Conservation (phyloP, 2,797 vertebrate species). For the Amblyopsis hoosieri region DNA sequence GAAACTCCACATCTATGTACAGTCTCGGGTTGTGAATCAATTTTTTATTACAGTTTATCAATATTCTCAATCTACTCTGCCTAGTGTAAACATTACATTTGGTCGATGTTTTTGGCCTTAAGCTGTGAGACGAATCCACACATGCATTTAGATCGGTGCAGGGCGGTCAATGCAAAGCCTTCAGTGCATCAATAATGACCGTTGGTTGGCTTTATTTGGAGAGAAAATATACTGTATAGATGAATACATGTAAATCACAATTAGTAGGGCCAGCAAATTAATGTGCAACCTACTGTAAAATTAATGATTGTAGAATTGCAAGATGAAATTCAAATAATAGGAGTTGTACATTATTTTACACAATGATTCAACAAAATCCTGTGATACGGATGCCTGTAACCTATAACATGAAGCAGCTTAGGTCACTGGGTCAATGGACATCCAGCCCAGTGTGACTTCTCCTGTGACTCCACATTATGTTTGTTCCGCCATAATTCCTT, state of each 20-base stretch:
- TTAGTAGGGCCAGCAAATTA: constrained; percentile 9
- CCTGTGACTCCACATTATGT: constrained; percentile 64
- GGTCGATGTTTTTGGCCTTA: constrained; percentile 65
- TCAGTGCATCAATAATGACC: constrained; percentile 42
- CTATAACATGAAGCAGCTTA: constrained; percentile 52
- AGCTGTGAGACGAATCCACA: constrained; percentile 65
- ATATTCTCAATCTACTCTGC: constrained; percentile 53
- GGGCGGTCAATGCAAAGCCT: constrained; percentile 55
- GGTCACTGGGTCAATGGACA: constrained; percentile 59
- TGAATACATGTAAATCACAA: constrained; percentile 14
- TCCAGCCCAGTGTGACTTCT: constrained; percentile 40
- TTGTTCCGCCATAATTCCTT: constrained; percentile 72
- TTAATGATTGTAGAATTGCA: neutral
- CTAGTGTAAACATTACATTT: constrained; percentile 58
- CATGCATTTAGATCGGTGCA: constrained; percentile 64
- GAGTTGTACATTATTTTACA: too few species aligned
- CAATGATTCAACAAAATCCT: neutral
- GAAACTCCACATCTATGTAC: constrained; percentile 38
- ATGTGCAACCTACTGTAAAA: constrained; percentile 7
- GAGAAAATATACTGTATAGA: constrained; percentile 36
- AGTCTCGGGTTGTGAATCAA: constrained; percentile 57
- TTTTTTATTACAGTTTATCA: constrained; percentile 51
- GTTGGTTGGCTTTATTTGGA: constrained; percentile 47
- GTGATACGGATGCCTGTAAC: constrained; percentile 15
- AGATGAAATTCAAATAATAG: neutral